A percentile compares a stretch with the other conserved stretches of the same genome.
These are phyloP conservation scores for Tachina lurida DNA, from an alignment of 2,888 invertebrate genomes.

Conservation along the genomic window DNA sequence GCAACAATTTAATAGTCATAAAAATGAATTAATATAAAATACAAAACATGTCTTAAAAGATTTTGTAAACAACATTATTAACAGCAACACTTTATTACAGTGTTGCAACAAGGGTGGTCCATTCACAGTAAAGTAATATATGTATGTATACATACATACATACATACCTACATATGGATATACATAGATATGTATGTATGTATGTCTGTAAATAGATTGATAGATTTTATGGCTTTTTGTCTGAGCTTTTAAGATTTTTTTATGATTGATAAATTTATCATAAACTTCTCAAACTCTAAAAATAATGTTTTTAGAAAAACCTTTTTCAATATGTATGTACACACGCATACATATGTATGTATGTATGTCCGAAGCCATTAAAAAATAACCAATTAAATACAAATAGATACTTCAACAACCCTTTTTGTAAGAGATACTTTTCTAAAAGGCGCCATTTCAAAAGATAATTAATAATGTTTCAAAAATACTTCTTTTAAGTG, in stretches of 20 bases:
- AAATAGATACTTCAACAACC: neutral
- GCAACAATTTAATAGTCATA: slow-evolving; percentile 3
- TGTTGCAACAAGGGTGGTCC: slow-evolving; percentile 54
- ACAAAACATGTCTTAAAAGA: slow-evolving; percentile 19
- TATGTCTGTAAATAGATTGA: too few species aligned
- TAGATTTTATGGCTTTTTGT: slow-evolving; percentile 6
- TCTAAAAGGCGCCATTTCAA: too few species aligned
- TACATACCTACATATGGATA: neutral
- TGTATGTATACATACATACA: neutral
- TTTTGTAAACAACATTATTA: slow-evolving; percentile 37
- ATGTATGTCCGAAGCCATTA: neutral
- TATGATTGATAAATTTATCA: slow-evolving; percentile 27
- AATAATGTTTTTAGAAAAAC: neutral
- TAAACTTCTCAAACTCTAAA: neutral
- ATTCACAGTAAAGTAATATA: neutral
- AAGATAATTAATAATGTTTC: too few species aligned
- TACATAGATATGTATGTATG: neutral
- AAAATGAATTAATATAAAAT: slow-evolving; percentile 6
- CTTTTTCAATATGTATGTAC: neutral
- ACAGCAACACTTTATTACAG: slow-evolving; percentile 6
- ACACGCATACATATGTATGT: neutral
- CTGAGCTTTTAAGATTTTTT: neutral
- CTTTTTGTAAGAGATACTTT: neutral
- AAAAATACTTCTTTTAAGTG: too few species aligned
- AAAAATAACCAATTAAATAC: neutral